Conservation (phyloP, 2,113 vertebrate genomes). For the Forbesichthys agassizii region DNA sequence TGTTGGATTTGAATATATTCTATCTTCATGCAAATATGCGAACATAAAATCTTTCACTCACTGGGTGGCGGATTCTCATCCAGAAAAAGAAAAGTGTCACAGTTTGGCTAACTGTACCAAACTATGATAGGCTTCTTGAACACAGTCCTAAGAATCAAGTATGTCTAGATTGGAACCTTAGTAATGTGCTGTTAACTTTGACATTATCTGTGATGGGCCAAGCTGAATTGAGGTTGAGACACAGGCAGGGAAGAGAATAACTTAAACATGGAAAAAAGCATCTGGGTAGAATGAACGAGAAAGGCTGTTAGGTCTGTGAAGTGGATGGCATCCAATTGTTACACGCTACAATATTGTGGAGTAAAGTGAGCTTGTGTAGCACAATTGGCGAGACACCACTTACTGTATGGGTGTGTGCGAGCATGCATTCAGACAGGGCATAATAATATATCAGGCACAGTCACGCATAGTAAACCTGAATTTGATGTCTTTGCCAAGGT, state of each 20-base stretch:
- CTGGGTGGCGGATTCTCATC: slow-evolving; percentile 4
- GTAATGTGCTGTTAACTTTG: slow-evolving; percentile 33
- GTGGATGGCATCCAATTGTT: slow-evolving; percentile 37
- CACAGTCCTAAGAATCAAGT: slow-evolving; percentile 32
- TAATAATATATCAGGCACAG: slow-evolving; percentile 11
- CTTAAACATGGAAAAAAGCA: slow-evolving; percentile 35
- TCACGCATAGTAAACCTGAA: not conserved
- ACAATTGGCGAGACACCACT: slow-evolving; percentile 9
- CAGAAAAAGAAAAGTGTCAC: slow-evolving; percentile 36
- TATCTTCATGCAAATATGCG: not conserved
- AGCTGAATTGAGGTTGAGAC: slow-evolving; percentile 28
- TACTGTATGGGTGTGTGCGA: slow-evolving; percentile 7
- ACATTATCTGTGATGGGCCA: slow-evolving; percentile 42
- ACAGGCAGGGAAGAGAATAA: slow-evolving; percentile 34
- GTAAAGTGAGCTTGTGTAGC: slow-evolving; percentile 23
- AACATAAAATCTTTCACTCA: slow-evolving; percentile 6
- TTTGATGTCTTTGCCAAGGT: slow-evolving; percentile 29
- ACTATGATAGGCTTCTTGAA: slow-evolving; percentile 52
- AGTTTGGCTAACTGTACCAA: slow-evolving; percentile 47
- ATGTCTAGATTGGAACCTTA: slow-evolving; percentile 22
- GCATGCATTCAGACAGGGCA: slow-evolving; percentile 15
- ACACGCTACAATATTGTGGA: slow-evolving; percentile 20
- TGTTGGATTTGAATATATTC: slow-evolving; percentile 15
- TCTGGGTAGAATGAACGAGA: slow-evolving; percentile 29
- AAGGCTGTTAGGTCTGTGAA: slow-evolving; percentile 36